A percentile compares a stretch with the other conserved stretches of the same genome.
phyloP scores from a whole-genome alignment of 2,113 vertebrate genomes.

The Pollimyrus isidori region DNA sequence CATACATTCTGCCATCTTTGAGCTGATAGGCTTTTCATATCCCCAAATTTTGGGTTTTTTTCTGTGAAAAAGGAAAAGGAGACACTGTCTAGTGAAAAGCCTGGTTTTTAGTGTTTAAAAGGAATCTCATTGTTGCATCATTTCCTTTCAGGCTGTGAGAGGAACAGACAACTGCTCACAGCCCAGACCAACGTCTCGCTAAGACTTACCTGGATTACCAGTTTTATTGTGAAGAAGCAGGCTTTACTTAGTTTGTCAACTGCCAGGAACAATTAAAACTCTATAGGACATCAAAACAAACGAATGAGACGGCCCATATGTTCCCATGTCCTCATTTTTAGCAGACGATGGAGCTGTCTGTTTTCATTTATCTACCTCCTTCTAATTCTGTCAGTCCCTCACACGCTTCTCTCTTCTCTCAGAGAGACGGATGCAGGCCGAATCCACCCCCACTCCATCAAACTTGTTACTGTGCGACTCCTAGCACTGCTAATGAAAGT shows the following conservation, averaged over 20 bases:
- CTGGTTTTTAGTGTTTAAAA: background rate
- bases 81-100: background rate
- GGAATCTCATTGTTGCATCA: background rate
- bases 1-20: background rate
- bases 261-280: background rate
- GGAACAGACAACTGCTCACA: background rate
- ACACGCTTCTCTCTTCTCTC: background rate
- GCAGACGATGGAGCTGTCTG: background rate
- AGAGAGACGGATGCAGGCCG: background rate
- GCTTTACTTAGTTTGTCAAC: background rate
- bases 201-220: background rate
- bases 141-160: background rate
- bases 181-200: background rate
- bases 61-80: background rate
- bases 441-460: background rate
- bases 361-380: background rate
- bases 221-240: background rate
- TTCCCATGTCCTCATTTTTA: background rate
- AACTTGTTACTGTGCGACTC: background rate
- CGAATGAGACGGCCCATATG: background rate
- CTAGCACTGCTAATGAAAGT: background rate
- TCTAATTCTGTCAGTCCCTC: background rate
- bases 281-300: background rate
- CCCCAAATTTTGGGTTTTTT: background rate
- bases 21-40: background rate